A percentile compares a stretch with the other conserved stretches of the same genome.
Conservation (phyloP, 2,888 invertebrate species). For the Mythimna pallens region DNA sequence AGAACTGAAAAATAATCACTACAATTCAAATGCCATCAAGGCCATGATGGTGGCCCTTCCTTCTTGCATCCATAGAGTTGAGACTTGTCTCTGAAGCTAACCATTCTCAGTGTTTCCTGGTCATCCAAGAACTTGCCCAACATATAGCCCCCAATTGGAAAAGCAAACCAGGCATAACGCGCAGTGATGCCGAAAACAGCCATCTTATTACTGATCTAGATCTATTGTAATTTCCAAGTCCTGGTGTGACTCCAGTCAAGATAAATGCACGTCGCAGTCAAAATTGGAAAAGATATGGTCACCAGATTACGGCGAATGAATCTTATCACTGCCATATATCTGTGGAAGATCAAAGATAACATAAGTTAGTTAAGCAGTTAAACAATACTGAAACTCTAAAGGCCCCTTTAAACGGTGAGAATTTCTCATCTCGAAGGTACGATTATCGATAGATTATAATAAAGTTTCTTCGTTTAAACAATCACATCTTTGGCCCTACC, state of each 20-base stretch:
- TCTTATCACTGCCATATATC: slow-evolving; percentile 89
- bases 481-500: too few relatives aligned
- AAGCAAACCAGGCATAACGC: slow-evolving; percentile 84
- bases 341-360: slow-evolving; percentile 59
- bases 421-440: too few relatives aligned
- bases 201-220: slow-evolving; percentile 78
- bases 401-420: too few relatives aligned
- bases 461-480: too few relatives aligned
- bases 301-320: slow-evolving; percentile 92
- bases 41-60: slow-evolving; percentile 94
- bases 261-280: slow-evolving; percentile 91
- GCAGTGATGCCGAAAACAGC: slow-evolving; percentile 90
- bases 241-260: slow-evolving; percentile 94
- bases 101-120: slow-evolving; percentile 93
- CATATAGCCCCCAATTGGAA: slow-evolving; percentile 91
- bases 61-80: slow-evolving; percentile 93
- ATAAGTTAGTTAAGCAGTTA: background rate
- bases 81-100: slow-evolving; percentile 94
- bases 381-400: background rate
- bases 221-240: slow-evolving; percentile 92
- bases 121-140: slow-evolving; percentile 92
- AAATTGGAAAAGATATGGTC: slow-evolving; percentile 92
- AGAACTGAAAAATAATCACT: slow-evolving; percentile 44
- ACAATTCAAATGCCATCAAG: slow-evolving; percentile 75
- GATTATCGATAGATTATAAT: too few relatives aligned